A percentile compares a stretch with the other conserved stretches of the same genome.
phyloP scores from a whole-genome alignment of 2,888 invertebrate species.

The Crepidodera aurea region DNA sequence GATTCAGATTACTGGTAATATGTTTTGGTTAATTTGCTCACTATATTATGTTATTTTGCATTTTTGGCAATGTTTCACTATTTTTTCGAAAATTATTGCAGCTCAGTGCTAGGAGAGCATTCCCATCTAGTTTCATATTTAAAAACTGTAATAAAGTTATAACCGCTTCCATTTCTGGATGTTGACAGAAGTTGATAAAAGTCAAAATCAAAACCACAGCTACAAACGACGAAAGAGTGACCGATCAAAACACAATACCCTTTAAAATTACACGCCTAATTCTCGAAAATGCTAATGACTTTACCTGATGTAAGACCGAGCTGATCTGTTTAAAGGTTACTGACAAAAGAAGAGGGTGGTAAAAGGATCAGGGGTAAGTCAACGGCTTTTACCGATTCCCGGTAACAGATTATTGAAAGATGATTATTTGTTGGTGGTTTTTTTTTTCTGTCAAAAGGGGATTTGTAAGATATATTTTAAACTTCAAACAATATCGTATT shows the following conservation, averaged over 20 bases:
- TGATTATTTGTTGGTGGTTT: conserved; percentile 11
- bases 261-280: conserved; percentile 40
- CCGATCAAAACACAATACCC: conserved; percentile 15
- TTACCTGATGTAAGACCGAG: conserved; percentile 43
- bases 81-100: too few relatives aligned
- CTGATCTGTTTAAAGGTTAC: conserved; percentile 39
- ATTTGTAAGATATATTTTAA: background rate
- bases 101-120: too few relatives aligned
- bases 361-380: conserved; percentile 34
- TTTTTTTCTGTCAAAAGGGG: background rate
- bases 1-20: too few relatives aligned
- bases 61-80: too few relatives aligned
- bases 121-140: too few relatives aligned
- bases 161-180: too few relatives aligned
- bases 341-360: conserved; percentile 33
- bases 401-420: conserved; percentile 25
- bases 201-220: conserved; percentile 14
- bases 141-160: too few relatives aligned
- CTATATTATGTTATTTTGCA: too few relatives aligned
- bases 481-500: too few relatives aligned
- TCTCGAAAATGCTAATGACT: conserved; percentile 41
- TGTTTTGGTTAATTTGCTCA: too few relatives aligned
- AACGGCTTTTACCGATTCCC: conserved; percentile 26
- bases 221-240: conserved; percentile 9
- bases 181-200: too few relatives aligned